A percentile compares a stretch with the other conserved stretches of the same genome.
These are phyloP conservation scores for Rotaria macrura DNA, from an alignment of 2,888 invertebrate species.

Conservation along the genomic window DNA sequence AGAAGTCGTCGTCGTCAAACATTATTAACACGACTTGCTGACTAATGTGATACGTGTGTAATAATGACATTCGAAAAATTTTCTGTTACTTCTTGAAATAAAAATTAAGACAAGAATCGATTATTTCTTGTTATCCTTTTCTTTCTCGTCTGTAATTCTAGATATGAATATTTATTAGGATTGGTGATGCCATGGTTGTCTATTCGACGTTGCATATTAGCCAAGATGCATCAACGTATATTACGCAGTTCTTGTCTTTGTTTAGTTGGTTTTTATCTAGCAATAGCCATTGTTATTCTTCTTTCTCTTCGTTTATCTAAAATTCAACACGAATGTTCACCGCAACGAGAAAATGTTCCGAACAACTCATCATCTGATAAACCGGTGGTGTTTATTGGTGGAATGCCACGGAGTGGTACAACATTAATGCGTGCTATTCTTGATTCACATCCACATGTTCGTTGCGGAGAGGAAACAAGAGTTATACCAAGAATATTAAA, in stretches of 20 bases:
- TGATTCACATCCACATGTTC: conserved; percentile 30
- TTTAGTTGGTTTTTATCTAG: neutral
- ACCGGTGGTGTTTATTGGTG: conserved; percentile 32
- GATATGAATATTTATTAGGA: neutral
- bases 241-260: neutral
- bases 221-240: neutral
- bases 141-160: neutral
- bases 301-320: neutral
- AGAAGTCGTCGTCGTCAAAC: neutral
- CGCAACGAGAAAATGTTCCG: too few relatives aligned
- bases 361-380: neutral
- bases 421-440: conserved; percentile 34
- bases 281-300: neutral
- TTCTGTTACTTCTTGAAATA: neutral
- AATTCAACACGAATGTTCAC: neutral
- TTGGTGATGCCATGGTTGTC: neutral
- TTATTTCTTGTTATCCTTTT: neutral
- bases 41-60: neutral
- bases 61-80: neutral
- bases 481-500: conserved; percentile 30
- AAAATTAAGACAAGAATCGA: neutral
- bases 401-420: conserved; percentile 33
- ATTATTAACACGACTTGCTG: neutral
- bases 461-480: conserved; percentile 33
- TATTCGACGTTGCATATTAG: neutral